Evolutionary conservation across 2,888 invertebrate genomes (phyloP), one percentile per base, ranked within the genome.

Genomic region (Elegia similella): DNA sequence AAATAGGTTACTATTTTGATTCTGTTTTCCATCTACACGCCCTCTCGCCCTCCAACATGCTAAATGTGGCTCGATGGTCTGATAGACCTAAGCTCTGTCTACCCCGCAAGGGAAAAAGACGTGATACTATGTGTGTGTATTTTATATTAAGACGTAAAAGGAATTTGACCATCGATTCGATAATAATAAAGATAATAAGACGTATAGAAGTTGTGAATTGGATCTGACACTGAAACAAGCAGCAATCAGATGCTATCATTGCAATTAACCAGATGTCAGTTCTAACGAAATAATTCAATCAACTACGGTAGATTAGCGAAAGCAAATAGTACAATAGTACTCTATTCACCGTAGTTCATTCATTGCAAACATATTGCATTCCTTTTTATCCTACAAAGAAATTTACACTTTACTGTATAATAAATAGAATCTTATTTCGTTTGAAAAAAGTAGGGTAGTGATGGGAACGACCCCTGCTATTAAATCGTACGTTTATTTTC

Each of bases 401-500:
- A 61, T 53, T 46, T 57, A 44, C 50, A 58, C 55, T 59, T 52
- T 59, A 58, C 38, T 23, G 6, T 43, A 15, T 42, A 5, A 5
- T 16, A 8, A 34, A 50, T 62, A 59, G 34, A 56, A 60, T 52
- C 48, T 34, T 60, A 56, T 62, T 48, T 64, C 7, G 55, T 54
- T 50, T 13, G 52, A 34, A 44, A 44, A 34, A 29, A 13, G 12
- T 43, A 23, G 30, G n/a, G 38, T 68, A 69, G 67, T 60, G 71
- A 46, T 63, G 69, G 59, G 60, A 56, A 54, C 44, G 43, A 44
- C 50, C 64, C 62, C 64, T 65, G 62, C 58, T 57, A 73, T 72
- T 72, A 74, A 63, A 64, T 69, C 65, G 66, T 69, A 67, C 74
- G 73, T 73, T 77, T 72, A 69, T 80, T 73, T 80, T 84, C 79